Conservation (phyloP, 2,113 vertebrate genomes). For the Pluvialis apricaria region DNA sequence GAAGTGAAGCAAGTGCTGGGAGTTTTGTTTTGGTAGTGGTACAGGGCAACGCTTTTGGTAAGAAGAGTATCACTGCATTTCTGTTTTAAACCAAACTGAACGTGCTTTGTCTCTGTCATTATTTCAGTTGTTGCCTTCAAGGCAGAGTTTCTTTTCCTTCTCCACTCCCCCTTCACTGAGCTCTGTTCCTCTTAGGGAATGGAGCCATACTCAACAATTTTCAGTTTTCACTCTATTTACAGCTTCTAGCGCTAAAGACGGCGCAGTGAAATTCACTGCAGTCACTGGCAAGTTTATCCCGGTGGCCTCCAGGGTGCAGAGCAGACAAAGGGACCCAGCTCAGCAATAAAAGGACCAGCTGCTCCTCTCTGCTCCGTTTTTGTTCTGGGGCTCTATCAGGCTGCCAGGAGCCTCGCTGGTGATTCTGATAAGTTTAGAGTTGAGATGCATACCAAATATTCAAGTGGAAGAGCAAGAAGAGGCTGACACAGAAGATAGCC, state of each 20-base stretch:
- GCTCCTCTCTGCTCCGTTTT: neutral
- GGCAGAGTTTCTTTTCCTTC: neutral
- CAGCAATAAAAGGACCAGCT: constrained; percentile 50
- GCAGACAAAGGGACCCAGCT: constrained; percentile 41
- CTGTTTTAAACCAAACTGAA: neutral
- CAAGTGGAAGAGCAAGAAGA: constrained; percentile 8
- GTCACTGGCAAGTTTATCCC: neutral
- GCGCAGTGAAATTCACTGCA: neutral
- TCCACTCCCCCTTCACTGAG: neutral
- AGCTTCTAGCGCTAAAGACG: neutral
- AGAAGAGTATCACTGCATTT: neutral
- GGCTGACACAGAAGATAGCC: neutral
- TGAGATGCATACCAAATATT: constrained; percentile 27
- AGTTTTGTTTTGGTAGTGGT: neutral
- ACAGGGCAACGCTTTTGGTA: neutral
- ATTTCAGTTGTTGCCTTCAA: neutral
- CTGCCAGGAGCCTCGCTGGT: constrained; percentile 19
- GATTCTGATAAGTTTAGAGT: constrained; percentile 40
- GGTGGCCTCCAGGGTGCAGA: constrained; percentile 49
- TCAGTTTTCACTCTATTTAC: neutral
- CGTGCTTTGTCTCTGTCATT: neutral
- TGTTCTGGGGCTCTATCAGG: constrained; percentile 27
- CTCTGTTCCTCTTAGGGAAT: neutral
- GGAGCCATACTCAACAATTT: neutral
- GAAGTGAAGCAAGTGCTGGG: neutral